These are phyloP conservation scores for Porites lutea DNA, from an alignment of 64 coral and sea anemone genomes.

Conservation along the genomic window DNA sequence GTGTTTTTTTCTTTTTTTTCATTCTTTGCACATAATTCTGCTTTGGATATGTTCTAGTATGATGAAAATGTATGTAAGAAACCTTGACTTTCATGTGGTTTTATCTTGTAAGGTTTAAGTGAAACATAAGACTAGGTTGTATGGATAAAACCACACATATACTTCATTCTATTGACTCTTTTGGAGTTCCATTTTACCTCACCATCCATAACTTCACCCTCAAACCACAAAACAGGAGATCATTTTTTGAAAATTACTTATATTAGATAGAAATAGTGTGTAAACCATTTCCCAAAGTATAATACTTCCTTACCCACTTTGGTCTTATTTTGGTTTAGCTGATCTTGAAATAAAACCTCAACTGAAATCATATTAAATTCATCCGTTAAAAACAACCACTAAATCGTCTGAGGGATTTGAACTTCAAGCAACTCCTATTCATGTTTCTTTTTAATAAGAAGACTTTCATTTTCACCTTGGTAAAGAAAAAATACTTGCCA, in stretches of 20 bases:
- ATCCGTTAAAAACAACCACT: constrained; percentile 7
- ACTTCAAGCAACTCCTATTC: constrained; percentile 17
- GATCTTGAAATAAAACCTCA: constrained; percentile 24
- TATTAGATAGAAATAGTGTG: not conserved
- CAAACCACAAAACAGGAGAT: constrained; percentile 59
- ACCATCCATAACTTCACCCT: constrained; percentile 19
- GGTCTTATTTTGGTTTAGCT: not conserved
- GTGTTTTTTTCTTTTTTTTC: not conserved
- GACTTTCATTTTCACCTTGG: not conserved
- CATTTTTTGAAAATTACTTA: constrained; percentile 4
- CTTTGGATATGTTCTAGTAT: not conserved
- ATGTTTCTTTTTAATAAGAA: not conserved
- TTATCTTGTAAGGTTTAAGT: constrained; percentile 45
- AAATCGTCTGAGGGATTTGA: not conserved
- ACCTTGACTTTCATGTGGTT: not conserved
- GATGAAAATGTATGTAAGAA: not conserved
- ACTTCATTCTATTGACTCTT: constrained; percentile 35
- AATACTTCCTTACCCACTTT: not conserved
- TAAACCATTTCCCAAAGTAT: not conserved
- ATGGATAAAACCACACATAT: constrained; percentile 49
- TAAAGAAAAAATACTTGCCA: not conserved
- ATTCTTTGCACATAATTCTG: not conserved
- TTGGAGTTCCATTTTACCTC: constrained; percentile 30
- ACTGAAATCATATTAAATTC: constrained; percentile 26
- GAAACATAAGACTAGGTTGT: constrained; percentile 24